Conservation (phyloP, 2,888 invertebrate species). For the Periphyllus acericola region DNA sequence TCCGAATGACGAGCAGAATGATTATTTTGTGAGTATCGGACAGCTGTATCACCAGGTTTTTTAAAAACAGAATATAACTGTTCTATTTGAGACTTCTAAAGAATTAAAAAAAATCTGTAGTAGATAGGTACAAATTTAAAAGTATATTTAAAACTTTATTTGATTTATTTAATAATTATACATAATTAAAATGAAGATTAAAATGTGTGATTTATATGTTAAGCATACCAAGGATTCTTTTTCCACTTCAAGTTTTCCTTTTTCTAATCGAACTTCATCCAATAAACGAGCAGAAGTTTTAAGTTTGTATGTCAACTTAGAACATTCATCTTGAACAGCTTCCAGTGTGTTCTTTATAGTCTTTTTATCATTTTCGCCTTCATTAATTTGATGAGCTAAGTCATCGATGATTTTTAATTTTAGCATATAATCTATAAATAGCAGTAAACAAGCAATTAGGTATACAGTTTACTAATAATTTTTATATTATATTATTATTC, state of each 20-base stretch:
- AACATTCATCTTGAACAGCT: constrained; percentile 38
- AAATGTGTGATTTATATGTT: not conserved
- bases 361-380: constrained; percentile 37
- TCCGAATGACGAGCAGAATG: not conserved
- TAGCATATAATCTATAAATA: constrained; percentile 37
- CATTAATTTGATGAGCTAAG: constrained; percentile 23
- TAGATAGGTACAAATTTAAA: not conserved
- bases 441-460: not conserved
- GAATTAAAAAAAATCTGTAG: not conserved
- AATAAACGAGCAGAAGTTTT: constrained; percentile 58
- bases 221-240: constrained; percentile 35
- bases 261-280: constrained; percentile 42
- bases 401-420: constrained; percentile 52
- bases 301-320: constrained; percentile 38
- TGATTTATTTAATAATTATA: not conserved
- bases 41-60: not conserved
- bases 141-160: not conserved
- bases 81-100: constrained; percentile 26
- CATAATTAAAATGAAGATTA: not conserved
- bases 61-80: constrained; percentile 5
- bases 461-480: too few relatives aligned
- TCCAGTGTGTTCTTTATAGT: constrained; percentile 33
- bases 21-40: not conserved
- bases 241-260: constrained; percentile 39
- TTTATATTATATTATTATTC: too few relatives aligned